A percentile compares a stretch with the other conserved stretches of the same genome.
Evolutionary conservation across 1,140 invertebrate genomes (phyloP).

Genomic region (Tachypleus tridentatus): DNA sequence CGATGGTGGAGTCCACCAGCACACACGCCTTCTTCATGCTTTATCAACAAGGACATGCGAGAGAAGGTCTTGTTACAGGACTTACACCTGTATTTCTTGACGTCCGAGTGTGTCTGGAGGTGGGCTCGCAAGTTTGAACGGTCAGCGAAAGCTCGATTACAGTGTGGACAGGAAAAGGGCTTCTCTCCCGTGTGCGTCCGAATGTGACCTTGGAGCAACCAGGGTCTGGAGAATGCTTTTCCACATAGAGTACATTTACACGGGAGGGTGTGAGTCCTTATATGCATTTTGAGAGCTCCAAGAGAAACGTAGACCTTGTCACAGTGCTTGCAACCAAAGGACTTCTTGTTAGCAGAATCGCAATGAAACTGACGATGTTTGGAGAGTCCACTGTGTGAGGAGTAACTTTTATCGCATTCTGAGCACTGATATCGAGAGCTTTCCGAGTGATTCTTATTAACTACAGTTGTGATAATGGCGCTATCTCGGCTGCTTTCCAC

Average conservation of each 20-base stretch:
- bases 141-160: conserved; percentile 90
- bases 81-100: conserved; percentile 93
- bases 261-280: conserved; percentile 91
- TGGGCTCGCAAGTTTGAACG: conserved; percentile 90
- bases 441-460: too few relatives aligned
- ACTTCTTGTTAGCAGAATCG: conserved; percentile 65
- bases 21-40: conserved; percentile 85
- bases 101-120: conserved; percentile 92
- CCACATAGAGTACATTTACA: conserved; percentile 95
- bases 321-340: conserved; percentile 92
- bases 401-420: conserved; percentile 89
- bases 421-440: conserved; percentile 18
- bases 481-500: too few relatives aligned
- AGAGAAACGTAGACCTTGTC: conserved; percentile 89
- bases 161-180: conserved; percentile 89
- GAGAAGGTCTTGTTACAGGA: conserved; percentile 92
- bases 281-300: conserved; percentile 97
- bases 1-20: too few relatives aligned
- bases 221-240: conserved; percentile 92
- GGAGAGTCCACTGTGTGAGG: conserved; percentile 86
- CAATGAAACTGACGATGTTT: conserved; percentile 97
- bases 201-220: conserved; percentile 87
- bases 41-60: conserved; percentile 87
- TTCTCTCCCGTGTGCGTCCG: conserved; percentile 93
- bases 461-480: too few relatives aligned